phyloP scores from a whole-genome alignment of 2,113 vertebrate genomes.

The Empidonax alnorum region DNA sequence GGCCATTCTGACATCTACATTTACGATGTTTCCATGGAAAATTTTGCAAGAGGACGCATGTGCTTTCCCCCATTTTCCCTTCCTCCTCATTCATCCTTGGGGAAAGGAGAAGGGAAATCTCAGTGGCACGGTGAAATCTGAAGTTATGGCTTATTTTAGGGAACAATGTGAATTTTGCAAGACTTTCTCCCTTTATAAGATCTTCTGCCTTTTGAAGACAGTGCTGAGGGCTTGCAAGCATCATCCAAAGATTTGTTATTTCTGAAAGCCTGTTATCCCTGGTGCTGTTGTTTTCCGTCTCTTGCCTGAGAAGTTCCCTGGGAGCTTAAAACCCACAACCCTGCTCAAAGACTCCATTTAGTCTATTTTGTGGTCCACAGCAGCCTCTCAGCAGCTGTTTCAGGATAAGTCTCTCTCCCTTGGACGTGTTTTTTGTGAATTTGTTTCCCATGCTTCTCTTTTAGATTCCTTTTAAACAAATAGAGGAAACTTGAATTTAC shows the following conservation, averaged over 20 bases:
- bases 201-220: not conserved
- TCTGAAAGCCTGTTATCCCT: not conserved
- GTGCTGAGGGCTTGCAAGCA: not conserved
- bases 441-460: not conserved
- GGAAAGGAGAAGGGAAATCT: not conserved
- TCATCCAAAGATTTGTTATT: not conserved
- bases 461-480: not conserved
- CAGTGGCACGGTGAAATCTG: not conserved
- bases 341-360: not conserved
- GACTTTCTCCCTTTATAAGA: not conserved
- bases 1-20: not conserved
- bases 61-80: not conserved
- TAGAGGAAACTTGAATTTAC: not conserved
- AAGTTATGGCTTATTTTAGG: not conserved
- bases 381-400: not conserved
- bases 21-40: constrained; percentile 6
- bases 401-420: not conserved
- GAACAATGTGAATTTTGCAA: not conserved
- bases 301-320: not conserved
- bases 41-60: not conserved
- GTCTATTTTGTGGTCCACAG: not conserved
- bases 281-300: not conserved
- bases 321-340: not conserved
- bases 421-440: not conserved
- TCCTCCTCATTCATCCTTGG: not conserved